Evolutionary conservation across 2,888 invertebrate genomes (phyloP).

Genomic region (Glyphotaelius pellucidus): DNA sequence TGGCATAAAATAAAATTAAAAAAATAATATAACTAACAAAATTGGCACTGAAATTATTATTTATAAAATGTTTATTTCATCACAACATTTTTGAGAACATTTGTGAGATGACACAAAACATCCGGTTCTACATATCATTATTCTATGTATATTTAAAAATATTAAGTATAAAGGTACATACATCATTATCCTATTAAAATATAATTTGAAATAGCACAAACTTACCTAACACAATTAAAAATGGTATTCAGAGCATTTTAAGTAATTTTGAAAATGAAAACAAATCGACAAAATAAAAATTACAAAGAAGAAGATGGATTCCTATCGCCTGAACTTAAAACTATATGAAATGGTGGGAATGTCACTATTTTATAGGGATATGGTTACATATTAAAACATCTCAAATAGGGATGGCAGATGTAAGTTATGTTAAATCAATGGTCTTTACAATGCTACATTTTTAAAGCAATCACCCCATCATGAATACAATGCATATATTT

Average conservation of each 20-base stretch:
- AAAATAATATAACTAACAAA: background rate
- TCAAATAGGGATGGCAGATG: background rate
- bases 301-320: background rate
- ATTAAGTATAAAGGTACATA: background rate
- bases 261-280: background rate
- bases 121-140: background rate
- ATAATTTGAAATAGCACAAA: background rate
- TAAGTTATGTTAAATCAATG: background rate
- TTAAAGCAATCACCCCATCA: too few relatives aligned
- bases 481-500: too few relatives aligned
- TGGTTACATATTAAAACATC: background rate
- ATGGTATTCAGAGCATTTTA: background rate
- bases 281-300: background rate
- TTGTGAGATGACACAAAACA: background rate
- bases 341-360: conserved; percentile 6
- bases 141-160: background rate
- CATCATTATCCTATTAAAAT: background rate
- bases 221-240: background rate
- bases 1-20: background rate
- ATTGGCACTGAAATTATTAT: background rate
- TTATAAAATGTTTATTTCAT: background rate
- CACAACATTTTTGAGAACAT: background rate
- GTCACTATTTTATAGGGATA: background rate
- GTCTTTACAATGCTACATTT: background rate
- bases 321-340: background rate